Evolutionary conservation across 2,797 vertebrate genomes (phyloP).

Genomic region (Todus mexicanus): DNA sequence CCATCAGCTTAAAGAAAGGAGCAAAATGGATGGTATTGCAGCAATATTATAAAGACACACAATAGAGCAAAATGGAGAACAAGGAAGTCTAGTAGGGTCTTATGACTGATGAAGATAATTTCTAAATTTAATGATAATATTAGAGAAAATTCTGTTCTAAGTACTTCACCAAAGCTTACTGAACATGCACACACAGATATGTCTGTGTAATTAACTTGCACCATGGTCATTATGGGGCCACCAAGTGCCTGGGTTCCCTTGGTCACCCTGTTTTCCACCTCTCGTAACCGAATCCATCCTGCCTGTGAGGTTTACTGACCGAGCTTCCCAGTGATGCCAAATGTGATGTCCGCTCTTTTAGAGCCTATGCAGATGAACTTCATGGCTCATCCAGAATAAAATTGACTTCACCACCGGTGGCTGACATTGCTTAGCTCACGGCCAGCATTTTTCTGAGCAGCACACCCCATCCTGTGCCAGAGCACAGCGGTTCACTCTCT

Average conservation of each 20-base stretch:
- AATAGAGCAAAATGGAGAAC: not conserved
- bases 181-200: not conserved
- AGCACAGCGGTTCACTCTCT: fast-evolving
- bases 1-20: not conserved
- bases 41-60: not conserved
- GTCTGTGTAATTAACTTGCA: not conserved
- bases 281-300: not conserved
- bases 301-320: not conserved
- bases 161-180: not conserved
- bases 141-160: not conserved
- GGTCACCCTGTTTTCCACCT: not conserved
- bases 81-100: not conserved
- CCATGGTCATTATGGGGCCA: not conserved
- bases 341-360: fast-evolving
- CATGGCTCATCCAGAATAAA: not conserved
- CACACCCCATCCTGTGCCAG: not conserved
- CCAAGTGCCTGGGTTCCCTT: too few relatives aligned
- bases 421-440: fast-evolving
- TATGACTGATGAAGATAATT: not conserved
- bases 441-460: not conserved
- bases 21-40: not conserved
- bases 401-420: fast-evolving
- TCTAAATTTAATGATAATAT: not conserved
- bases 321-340: not conserved
- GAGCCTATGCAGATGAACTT: not conserved